Base-by-base conservation (phyloP, 2,797 vertebrate genomes). In the Anisognathus igniventris region DNA sequence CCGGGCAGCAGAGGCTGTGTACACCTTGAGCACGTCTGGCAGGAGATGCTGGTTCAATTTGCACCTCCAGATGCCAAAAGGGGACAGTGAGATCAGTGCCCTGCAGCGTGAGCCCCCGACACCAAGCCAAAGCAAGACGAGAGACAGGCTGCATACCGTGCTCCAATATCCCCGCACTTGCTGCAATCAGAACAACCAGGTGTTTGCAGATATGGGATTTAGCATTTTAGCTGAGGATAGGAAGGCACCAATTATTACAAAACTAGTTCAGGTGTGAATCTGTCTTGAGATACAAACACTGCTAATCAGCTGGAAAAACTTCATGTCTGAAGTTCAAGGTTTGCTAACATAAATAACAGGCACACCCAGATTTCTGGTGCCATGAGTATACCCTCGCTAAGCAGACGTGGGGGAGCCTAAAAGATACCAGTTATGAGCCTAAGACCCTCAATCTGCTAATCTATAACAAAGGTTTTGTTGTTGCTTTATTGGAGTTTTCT, bases 51-150 rank as follows among this genome's bases (percentile, higher is more conserved):
- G 7, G 20, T 64, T 80, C 17, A 3, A 9, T 35, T 25, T 53
- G 2, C 8, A 16, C 28, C 58, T 75, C 21, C 54, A 37, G 39
- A 3, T 22, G 57, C 58, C 3, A 3, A 28, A 57, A 30, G 0
- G 20, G 30, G 27, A 30, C 40, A 25, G 23, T 0, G 13, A 54
- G 47, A 45, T 33, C 57, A 62, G 28, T 1, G 1, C 0, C 35
- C 51, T 42, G 42, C 39, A 61, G n/a, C 0, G 7, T 0, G 1
- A 82, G 48, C 7, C 31, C 40, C 22, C 7, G 14, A 17, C 1
- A 4, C 22, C 56, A 1, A 2, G 17, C 4, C 42, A 56, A 48
- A 83, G n/a, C 11, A 31, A 35, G 40, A 17, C 0, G 1, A 72
- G 60, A 42, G 25, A 45, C 8, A 58, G 40, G 48, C 31, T 30